phyloP scores from a whole-genome alignment of 1,140 invertebrate genomes.

The Thrips palmi region DNA sequence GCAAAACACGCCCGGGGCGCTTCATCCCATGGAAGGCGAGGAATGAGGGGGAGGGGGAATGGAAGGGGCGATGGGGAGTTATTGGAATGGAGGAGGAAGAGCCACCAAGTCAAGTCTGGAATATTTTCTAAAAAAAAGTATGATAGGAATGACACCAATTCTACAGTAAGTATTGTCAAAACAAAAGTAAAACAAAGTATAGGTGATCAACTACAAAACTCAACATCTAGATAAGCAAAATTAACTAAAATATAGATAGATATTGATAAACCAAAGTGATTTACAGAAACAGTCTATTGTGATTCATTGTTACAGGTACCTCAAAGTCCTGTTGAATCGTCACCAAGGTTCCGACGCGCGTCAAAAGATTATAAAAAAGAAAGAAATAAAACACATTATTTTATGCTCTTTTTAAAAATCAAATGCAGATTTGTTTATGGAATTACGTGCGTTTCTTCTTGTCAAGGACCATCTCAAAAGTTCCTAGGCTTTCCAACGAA shows the following conservation, averaged over 20 bases:
- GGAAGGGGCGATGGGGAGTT: no score
- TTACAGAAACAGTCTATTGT: no score
- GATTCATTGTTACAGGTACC: no score
- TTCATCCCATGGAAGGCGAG: no score
- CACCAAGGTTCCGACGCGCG: constrained; percentile 22
- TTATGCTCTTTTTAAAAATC: constrained; percentile 9
- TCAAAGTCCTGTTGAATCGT: constrained; percentile 47
- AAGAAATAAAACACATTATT: constrained; percentile 14
- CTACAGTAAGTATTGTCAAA: constrained; percentile 14
- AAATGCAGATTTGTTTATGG: background rate
- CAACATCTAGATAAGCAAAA: constrained; percentile 27
- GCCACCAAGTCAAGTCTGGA: no score
- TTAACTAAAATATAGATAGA: constrained; percentile 19
- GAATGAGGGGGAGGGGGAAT: no score
- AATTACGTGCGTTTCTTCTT: no score
- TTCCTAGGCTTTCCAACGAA: constrained; percentile 46
- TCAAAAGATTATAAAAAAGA: constrained; percentile 20
- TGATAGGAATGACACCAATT: constrained; percentile 14
- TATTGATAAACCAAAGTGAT: no score
- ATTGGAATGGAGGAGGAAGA: no score
- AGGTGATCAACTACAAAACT: constrained; percentile 23
- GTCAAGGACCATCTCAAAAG: constrained; percentile 95
- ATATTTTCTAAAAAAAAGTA: constrained; percentile 15
- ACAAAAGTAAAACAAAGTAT: constrained; percentile 12
- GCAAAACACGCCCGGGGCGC: no score